phyloP scores from a whole-genome alignment of 2,113 vertebrate species.

The Ramphastos sulfuratus region DNA sequence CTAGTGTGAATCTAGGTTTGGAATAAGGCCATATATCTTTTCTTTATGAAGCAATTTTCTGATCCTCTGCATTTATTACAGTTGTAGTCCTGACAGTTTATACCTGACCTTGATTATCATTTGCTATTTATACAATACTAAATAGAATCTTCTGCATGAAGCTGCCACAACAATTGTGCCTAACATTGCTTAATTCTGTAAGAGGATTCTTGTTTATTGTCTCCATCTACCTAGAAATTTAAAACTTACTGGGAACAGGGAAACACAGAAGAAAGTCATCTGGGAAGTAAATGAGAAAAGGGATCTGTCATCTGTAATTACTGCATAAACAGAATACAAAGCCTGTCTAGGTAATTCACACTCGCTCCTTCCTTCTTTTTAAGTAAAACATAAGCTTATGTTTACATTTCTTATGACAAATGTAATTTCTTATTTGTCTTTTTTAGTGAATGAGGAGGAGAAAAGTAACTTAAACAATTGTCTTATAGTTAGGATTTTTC shows the following conservation, averaged over 20 bases:
- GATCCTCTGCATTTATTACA: constrained; percentile 64
- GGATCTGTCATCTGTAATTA: constrained; percentile 8
- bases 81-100: constrained; percentile 14
- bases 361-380: background rate
- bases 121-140: constrained; percentile 48
- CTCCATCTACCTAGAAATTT: constrained; percentile 3
- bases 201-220: background rate
- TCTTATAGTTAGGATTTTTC: background rate
- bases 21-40: constrained; percentile 42
- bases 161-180: constrained; percentile 7
- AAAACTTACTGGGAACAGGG: background rate
- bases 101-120: constrained; percentile 59
- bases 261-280: background rate
- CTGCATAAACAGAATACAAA: background rate
- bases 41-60: constrained; percentile 67
- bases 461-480: background rate
- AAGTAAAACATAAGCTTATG: background rate
- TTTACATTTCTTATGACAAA: background rate
- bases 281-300: background rate
- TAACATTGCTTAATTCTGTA: constrained; percentile 5
- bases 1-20: constrained; percentile 40
- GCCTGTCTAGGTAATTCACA: background rate
- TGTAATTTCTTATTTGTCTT: background rate
- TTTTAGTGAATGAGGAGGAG: background rate
- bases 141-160: constrained; percentile 15